phyloP scores from a whole-genome alignment of 2,888 invertebrate genomes.

The Cyrtodaria siliqua region DNA sequence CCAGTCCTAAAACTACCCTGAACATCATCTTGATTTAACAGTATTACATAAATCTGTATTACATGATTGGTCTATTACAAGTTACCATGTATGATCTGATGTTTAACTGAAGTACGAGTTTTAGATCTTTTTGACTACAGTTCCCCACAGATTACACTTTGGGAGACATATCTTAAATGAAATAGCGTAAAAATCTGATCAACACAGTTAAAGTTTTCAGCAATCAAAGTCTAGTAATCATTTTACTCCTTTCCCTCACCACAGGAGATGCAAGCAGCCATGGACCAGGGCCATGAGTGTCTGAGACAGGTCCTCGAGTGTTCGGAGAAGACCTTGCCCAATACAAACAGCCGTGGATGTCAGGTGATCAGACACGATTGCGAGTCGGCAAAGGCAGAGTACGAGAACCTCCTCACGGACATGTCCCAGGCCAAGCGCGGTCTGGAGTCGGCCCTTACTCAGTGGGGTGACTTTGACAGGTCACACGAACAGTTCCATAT shows the following conservation, averaged over 20 bases:
- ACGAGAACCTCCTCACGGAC: slow-evolving; percentile 92
- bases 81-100: no score
- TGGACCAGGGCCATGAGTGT: slow-evolving; percentile 97
- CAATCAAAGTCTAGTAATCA: not conserved
- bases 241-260: slow-evolving; percentile 85
- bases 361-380: slow-evolving; percentile 96
- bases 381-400: slow-evolving; percentile 94
- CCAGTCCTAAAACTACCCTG: no score
- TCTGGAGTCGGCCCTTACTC: slow-evolving; percentile 91
- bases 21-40: no score
- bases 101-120: no score
- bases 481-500: slow-evolving; percentile 91
- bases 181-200: no score
- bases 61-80: no score
- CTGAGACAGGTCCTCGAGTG: slow-evolving; percentile 91
- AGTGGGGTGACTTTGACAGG: slow-evolving; percentile 95
- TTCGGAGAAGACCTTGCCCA: slow-evolving; percentile 97
- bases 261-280: slow-evolving; percentile 94
- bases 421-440: slow-evolving; percentile 88
- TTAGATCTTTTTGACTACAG: no score
- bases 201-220: no score
- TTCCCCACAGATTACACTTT: no score
- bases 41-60: no score
- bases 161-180: no score
- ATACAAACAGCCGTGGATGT: slow-evolving; percentile 95